A percentile compares a stretch with the other conserved stretches of the same genome.
Conservation (phyloP, 2,888 invertebrate genomes). For the Anaspis maculata region DNA sequence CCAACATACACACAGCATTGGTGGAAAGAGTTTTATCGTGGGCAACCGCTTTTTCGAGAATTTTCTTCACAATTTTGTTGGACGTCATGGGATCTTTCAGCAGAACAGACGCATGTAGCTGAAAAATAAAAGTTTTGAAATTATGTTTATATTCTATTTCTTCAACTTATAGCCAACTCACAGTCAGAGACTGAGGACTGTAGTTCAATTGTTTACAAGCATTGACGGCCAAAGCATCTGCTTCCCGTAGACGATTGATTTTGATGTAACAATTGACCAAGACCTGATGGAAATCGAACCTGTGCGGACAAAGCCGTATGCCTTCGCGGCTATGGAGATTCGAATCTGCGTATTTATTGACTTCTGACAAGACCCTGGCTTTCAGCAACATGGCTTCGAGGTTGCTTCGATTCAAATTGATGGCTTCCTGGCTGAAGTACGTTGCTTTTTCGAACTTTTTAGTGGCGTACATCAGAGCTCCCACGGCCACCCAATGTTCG, state of each 20-base stretch:
- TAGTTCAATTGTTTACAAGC: slow-evolving; percentile 65
- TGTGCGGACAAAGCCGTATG: slow-evolving; percentile 48
- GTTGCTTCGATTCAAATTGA: slow-evolving; percentile 49
- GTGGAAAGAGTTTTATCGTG: slow-evolving; percentile 64
- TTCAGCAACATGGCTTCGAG: slow-evolving; percentile 68
- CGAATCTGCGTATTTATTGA: slow-evolving; percentile 60
- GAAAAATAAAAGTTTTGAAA: slow-evolving; percentile 5
- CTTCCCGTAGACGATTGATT: slow-evolving; percentile 60
- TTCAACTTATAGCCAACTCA: slow-evolving; percentile 36
- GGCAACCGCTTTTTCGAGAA: slow-evolving; percentile 63
- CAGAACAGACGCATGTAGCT: slow-evolving; percentile 69
- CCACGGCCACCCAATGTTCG: slow-evolving; percentile 70
- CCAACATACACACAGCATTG: slow-evolving; percentile 59
- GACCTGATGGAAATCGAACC: slow-evolving; percentile 69
- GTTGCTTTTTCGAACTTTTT: slow-evolving; percentile 61
- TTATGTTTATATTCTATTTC: neutral
- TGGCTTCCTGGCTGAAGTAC: slow-evolving; percentile 67
- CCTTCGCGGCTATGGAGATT: slow-evolving; percentile 60
- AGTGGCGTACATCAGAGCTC: slow-evolving; percentile 57
- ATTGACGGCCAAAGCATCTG: slow-evolving; percentile 60
- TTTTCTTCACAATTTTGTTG: slow-evolving; percentile 51
- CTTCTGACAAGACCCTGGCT: slow-evolving; percentile 57
- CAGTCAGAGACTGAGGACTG: slow-evolving; percentile 64
- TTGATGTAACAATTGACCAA: slow-evolving; percentile 66
- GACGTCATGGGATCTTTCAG: slow-evolving; percentile 56